Base-by-base conservation (phyloP, 2,888 invertebrate genomes). In the Dryomyza anilis region DNA sequence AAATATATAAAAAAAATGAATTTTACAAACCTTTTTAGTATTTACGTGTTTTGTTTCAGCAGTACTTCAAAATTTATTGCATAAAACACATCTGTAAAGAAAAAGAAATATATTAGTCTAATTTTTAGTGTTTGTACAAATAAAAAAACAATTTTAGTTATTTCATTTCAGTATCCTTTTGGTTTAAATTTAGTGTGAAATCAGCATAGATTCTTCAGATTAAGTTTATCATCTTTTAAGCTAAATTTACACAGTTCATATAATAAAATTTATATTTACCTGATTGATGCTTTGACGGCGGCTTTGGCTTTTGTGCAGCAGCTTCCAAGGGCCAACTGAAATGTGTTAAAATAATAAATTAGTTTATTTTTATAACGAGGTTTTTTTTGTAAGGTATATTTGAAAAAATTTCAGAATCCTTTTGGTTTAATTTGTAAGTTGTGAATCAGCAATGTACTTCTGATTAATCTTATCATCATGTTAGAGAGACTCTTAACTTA, bases 131-230 rank as follows among this genome's bases (percentile, higher is more conserved):
- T 6, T 39, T 39, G 7, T 39, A 7, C n/a, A n/a, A n/a, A n/a
- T n/a, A n/a, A n/a, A n/a, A n/a, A n/a, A n/a, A n/a, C n/a, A n/a
- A n/a, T 3, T 39, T 6, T 4, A 39, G 39, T 2, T 14, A 23
- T 23, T 25, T 10, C 14, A 30, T 46, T 60, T 69, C 69, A 69
- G 67, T 57, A 69, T 67, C 69, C 67, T 69, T 69, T 69, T 69
- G 69, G 69, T 69, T 69, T 66, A 66, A 63, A n/a, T n/a, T 61
- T 64, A 61, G 57, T 62, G 33, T 48, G 62, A 60, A 48, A 67
- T 70, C 70, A 67, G 55, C 70, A 70, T 46, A 53, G 58, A 64
- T 67, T 59, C 48, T 67, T 68, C 66, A 68, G 68, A 59, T 58
- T 64, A 65, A 16, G 0, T 1, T 57, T 67, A 14, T 67, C 70